Conservation (phyloP, 2,113 vertebrate species). For the Odontophorus gujanensis region DNA sequence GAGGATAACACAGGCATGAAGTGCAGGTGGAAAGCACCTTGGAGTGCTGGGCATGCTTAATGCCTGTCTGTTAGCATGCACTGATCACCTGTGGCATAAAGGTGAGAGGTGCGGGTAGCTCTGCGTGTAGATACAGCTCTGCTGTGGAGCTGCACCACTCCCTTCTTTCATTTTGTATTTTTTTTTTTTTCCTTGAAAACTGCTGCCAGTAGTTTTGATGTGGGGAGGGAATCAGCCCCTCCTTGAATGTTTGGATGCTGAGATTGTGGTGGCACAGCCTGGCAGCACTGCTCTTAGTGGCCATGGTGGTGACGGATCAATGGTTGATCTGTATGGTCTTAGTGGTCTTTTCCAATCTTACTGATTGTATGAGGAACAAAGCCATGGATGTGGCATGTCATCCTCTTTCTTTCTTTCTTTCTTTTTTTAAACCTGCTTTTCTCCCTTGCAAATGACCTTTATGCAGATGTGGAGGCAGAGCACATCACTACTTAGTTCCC, state of each 20-base stretch:
- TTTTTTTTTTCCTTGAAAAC: background rate
- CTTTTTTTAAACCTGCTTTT: background rate
- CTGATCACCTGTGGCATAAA: conserved; percentile 43
- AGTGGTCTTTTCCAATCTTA: too few relatives aligned
- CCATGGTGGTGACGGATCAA: too few relatives aligned
- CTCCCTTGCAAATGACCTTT: conserved; percentile 54
- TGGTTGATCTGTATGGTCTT: too few relatives aligned
- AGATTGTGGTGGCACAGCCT: background rate
- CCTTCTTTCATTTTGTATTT: background rate
- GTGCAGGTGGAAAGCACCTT: conserved; percentile 14
- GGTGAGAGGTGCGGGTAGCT: background rate
- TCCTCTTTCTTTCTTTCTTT: background rate
- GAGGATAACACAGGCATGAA: background rate
- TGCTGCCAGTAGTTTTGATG: conserved; percentile 17
- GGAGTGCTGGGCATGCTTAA: background rate
- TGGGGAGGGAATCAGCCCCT: background rate
- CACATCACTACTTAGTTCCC: conserved; percentile 41
- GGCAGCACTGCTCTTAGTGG: background rate
- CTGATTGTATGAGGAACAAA: background rate
- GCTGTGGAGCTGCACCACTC: background rate
- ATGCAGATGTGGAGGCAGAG: conserved; percentile 31
- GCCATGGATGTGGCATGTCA: background rate
- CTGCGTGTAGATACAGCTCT: background rate
- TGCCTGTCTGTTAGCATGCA: conserved; percentile 20
- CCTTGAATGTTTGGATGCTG: conserved; percentile 5